phyloP scores from a whole-genome alignment of 2,888 invertebrate species.

The Leptinotarsa haldemani region DNA sequence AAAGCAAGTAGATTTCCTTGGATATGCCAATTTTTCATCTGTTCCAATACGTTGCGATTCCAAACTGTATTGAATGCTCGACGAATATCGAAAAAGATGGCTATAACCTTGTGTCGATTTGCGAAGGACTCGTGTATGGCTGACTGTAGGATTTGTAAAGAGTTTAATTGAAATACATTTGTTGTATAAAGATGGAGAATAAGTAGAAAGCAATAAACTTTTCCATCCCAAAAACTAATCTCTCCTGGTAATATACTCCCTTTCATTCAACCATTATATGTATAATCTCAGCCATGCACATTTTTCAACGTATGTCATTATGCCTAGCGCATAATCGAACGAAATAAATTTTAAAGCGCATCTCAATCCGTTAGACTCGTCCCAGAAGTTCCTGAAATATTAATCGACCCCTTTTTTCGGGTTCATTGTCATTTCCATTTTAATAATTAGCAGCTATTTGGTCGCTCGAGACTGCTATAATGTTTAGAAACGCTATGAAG shows the following conservation, averaged over 20 bases:
- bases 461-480: slow-evolving; percentile 53
- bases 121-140: too few species aligned
- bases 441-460: slow-evolving; percentile 58
- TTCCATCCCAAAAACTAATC: neutral
- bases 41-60: too few species aligned
- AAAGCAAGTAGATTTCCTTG: too few species aligned
- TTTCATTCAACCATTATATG: neutral
- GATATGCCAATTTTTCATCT: too few species aligned
- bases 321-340: slow-evolving; percentile 12
- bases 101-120: too few species aligned
- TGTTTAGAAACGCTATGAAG: slow-evolving; percentile 51
- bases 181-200: too few species aligned
- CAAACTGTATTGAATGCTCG: too few species aligned
- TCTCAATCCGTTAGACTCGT: slow-evolving; percentile 29
- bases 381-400: slow-evolving; percentile 48
- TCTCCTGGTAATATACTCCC: neutral
- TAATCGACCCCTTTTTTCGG: slow-evolving; percentile 58
- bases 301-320: slow-evolving; percentile 7
- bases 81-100: too few species aligned
- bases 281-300: slow-evolving; percentile 7
- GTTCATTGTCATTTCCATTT: slow-evolving; percentile 59
- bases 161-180: too few species aligned
- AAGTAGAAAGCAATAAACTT: too few species aligned
- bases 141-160: too few species aligned
- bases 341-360: slow-evolving; percentile 26